Conservation (phyloP, 2,113 vertebrate genomes). For the Hucho hucho region DNA sequence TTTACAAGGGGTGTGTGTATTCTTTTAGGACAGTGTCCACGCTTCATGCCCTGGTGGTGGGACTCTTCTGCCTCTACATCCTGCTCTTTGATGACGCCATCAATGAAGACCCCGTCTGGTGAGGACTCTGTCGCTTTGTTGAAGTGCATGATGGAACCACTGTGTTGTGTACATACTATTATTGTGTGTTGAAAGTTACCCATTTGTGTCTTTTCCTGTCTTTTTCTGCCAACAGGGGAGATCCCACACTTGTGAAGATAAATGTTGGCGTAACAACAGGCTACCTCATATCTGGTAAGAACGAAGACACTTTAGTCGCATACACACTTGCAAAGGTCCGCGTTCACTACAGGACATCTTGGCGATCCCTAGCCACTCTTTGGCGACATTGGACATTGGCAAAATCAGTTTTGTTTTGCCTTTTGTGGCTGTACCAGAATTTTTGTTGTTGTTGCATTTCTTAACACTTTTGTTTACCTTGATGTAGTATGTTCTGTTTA, state of each 20-base stretch:
- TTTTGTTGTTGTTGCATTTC: not conserved
- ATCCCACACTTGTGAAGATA: conserved; percentile 85
- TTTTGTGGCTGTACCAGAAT: not conserved
- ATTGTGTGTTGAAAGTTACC: not conserved
- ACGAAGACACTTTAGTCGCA: not conserved
- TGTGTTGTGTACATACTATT: conserved; percentile 9
- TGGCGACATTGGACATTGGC: not conserved
- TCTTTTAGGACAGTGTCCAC: conserved; percentile 90
- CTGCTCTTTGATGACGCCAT: conserved; percentile 85
- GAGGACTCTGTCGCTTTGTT: conserved; percentile 61
- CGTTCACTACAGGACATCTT: not conserved
- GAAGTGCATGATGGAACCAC: not conserved
- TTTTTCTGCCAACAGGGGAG: conserved; percentile 81
- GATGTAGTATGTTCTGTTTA: conserved; percentile 2
- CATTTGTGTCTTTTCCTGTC: conserved; percentile 3
- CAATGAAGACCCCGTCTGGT: conserved; percentile 91
- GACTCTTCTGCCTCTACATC: conserved; percentile 87
- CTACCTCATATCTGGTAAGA: conserved; percentile 99
- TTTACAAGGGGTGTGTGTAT: not conserved
- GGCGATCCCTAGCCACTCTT: not conserved
- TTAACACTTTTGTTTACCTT: not conserved
- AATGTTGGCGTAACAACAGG: conserved; percentile 93
- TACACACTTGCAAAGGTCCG: not conserved
- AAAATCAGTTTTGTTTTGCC: too few species aligned
- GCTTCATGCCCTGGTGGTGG: conserved; percentile 90